Conservation (phyloP, 2,888 invertebrate genomes). For the Peribatodes rhomboidaria region DNA sequence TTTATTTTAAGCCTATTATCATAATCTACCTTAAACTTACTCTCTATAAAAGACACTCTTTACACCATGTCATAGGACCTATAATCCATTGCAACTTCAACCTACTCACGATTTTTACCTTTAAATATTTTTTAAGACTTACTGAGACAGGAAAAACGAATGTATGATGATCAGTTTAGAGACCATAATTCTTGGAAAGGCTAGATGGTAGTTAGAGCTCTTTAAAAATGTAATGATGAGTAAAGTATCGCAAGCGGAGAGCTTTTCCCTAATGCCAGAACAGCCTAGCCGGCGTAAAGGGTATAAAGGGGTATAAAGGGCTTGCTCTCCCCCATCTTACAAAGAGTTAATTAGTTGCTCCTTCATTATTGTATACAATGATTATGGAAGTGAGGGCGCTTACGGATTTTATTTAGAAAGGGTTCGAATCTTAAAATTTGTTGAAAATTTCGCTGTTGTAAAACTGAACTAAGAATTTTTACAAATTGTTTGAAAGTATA, state of each 20-base stretch:
- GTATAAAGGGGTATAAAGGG: conserved; percentile 41
- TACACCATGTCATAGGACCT: not conserved
- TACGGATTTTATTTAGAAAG: conserved; percentile 40
- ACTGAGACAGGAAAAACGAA: not conserved
- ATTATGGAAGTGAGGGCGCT: conserved; percentile 45
- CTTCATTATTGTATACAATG: conserved; percentile 56
- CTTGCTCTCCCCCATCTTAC: conserved; percentile 45
- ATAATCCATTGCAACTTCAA: conserved; percentile 1
- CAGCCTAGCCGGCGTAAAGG: conserved; percentile 38
- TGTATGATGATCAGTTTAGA: conserved; percentile 17
- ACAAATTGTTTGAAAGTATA: no score
- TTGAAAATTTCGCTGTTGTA: conserved; percentile 1
- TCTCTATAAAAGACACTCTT: not conserved
- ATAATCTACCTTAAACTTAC: not conserved
- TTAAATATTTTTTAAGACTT: not conserved
- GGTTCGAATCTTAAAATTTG: conserved; percentile 22
- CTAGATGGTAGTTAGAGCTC: conserved; percentile 37
- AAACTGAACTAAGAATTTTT: not conserved
- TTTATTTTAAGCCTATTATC: not conserved
- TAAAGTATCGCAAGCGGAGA: conserved; percentile 40
- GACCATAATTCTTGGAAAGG: conserved; percentile 14
- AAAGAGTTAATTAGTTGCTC: conserved; percentile 58
- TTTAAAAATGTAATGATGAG: conserved; percentile 44
- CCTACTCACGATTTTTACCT: not conserved
- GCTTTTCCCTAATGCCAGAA: conserved; percentile 44